Evolutionary conservation across 2,888 invertebrate genomes (phyloP), one percentile per base, ranked within the genome.

Genomic region (Chromoteleia sp.): DNA sequence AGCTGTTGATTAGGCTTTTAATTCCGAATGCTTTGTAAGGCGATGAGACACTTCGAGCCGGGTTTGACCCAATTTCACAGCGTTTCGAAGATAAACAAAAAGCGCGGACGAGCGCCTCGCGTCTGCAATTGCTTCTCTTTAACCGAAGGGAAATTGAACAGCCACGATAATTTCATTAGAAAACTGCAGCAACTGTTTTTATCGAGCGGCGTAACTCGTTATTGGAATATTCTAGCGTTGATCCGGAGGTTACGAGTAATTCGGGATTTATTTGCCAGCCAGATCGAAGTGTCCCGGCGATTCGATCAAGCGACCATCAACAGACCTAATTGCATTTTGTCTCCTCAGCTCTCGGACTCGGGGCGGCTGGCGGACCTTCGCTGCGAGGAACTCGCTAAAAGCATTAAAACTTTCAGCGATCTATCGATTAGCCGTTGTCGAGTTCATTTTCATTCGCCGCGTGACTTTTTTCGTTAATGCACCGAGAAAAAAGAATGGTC

Each of bases 271-370:
- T 73, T 67, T 52, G 48, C 19, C 50, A n/a, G 12, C 43, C 68
- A 58, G 48, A 50, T 76, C 59, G 79, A 84, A 83, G 81, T 83
- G 84, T 81, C 84, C 77, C 83, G 50, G 54, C 65, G 54, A 73
- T 7, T 74, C 39, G 70, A 65, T 78, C 73, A 68, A 63, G 65
- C 74, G 36, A 78, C 58, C 65, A 63, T 74, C 81, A 81, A 90
- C 90, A 88, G 87, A 90, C 90, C 90, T 90, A 89, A 90, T 90
- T 80, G 90, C 90, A 84, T 90, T 90, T 85, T 87, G 88, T 79
- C 90, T 89, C 86, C 87, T 88, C 79, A 90, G 87, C 65, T 73
- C 87, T 71, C 90, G 89, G 78, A 87, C 83, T 83, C 87, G 88
- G 83, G 85, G 83, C 76, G 87, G 83, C 25, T 73, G 81, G 48